These are phyloP conservation scores for Bombus sylvicola DNA, from an alignment of 1,140 invertebrate genomes.

Conservation along the genomic window DNA sequence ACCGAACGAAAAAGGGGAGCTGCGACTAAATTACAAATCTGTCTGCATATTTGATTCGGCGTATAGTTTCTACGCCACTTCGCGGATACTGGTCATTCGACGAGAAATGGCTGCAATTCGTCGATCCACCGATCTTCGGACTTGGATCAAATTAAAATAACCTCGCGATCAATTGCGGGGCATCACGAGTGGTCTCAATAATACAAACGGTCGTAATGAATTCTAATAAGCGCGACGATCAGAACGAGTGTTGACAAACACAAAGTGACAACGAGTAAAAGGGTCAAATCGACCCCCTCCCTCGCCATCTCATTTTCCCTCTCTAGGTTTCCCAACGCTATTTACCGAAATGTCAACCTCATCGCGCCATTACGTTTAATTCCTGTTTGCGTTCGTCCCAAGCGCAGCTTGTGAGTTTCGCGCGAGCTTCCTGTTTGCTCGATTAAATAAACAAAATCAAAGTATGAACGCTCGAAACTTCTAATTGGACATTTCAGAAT, in stretches of 20 bases:
- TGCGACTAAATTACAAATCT: slow-evolving; percentile 14
- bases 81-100: background rate
- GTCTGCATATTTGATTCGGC: background rate
- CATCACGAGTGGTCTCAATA: background rate
- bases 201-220: background rate
- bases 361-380: background rate
- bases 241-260: too few relatives aligned
- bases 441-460: slow-evolving; percentile 47
- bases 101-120: background rate
- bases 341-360: background rate
- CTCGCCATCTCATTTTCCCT: too few relatives aligned
- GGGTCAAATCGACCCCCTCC: background rate
- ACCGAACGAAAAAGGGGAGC: background rate
- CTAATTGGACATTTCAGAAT: slow-evolving; percentile 22
- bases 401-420: background rate
- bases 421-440: background rate
- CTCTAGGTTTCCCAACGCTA: background rate
- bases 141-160: background rate
- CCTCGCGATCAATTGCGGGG: background rate
- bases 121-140: background rate
- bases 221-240: background rate
- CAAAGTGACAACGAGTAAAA: background rate
- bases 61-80: background rate
- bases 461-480: slow-evolving; percentile 25
- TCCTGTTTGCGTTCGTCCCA: slow-evolving; percentile 22